Percentiles rank a stretch among this genome's conserved stretches.
Evolutionary conservation across 1,140 invertebrate species (phyloP).

Genomic region (Oreohelix idahoensis): DNA sequence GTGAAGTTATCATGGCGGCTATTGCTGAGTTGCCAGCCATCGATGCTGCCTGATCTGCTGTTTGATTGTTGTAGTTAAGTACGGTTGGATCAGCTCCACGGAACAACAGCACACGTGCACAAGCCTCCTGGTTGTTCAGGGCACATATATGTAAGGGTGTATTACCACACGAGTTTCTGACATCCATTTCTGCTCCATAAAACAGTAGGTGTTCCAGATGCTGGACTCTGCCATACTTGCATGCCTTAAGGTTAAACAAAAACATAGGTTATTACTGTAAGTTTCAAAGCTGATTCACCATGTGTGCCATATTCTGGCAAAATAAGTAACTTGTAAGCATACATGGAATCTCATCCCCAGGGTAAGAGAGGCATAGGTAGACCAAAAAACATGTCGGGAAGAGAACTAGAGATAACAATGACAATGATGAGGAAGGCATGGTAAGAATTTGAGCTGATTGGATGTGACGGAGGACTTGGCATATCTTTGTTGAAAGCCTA

Average conservation of each 20-base stretch:
- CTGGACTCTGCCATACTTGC: slow-evolving; percentile 94
- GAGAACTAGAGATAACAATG: too few relatives aligned
- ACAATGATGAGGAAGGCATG: too few relatives aligned
- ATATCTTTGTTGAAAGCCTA: too few relatives aligned
- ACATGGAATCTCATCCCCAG: too few relatives aligned
- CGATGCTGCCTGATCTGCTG: slow-evolving; percentile 96
- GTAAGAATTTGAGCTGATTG: too few relatives aligned
- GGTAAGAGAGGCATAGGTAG: too few relatives aligned
- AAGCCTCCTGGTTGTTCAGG: slow-evolving; percentile 97
- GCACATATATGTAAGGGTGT: slow-evolving; percentile 98
- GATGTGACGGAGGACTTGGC: too few relatives aligned
- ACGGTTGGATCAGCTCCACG: slow-evolving; percentile 93
- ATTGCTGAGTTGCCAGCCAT: slow-evolving; percentile 96
- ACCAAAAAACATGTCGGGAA: too few relatives aligned
- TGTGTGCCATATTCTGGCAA: too few relatives aligned
- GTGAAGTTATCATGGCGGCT: slow-evolving; percentile 95
- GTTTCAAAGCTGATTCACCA: too few relatives aligned
- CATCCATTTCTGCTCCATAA: slow-evolving; percentile 96
- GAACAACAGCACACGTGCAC: slow-evolving; percentile 94
- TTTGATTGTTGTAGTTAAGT: slow-evolving; percentile 97
- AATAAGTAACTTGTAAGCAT: too few relatives aligned
- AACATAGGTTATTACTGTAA: background rate
- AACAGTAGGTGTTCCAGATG: slow-evolving; percentile 97
- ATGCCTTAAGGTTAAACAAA: slow-evolving; percentile 83
- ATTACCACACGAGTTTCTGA: slow-evolving; percentile 96